Conservation (phyloP, 2,888 invertebrate genomes). For the Diarsia dahlii region DNA sequence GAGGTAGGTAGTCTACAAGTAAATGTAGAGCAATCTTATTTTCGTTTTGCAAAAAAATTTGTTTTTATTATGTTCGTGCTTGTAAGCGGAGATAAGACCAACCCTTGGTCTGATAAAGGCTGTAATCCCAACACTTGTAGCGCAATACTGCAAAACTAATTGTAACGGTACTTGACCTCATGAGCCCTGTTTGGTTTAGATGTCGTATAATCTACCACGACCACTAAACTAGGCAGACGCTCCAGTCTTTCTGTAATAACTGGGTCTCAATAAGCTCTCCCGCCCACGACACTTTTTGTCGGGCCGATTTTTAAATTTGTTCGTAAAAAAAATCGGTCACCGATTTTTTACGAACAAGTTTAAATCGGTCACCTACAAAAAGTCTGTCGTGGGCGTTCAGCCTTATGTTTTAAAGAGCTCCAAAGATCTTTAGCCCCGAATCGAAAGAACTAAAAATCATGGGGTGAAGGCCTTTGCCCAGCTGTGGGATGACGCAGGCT, state of each 20-base stretch:
- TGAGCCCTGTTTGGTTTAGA: not conserved
- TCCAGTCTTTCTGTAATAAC: not conserved
- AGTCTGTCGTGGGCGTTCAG: no score
- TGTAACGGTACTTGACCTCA: not conserved
- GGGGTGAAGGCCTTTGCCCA: not conserved
- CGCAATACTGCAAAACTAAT: not conserved
- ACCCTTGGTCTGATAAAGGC: not conserved
- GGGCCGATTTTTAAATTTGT: no score
- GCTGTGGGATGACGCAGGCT: not conserved
- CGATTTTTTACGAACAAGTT: no score
- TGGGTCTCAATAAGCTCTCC: no score
- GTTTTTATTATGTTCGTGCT: not conserved
- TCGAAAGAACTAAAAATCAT: not conserved
- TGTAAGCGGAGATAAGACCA: not conserved
- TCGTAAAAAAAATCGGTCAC: no score
- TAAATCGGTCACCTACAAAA: no score
- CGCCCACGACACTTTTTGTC: no score
- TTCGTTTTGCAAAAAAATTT: not conserved
- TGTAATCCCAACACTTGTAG: not conserved
- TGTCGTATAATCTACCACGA: no score
- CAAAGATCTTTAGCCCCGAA: not conserved
- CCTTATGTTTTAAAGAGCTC: not conserved
- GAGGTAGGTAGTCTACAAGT: slow-evolving; percentile 70
- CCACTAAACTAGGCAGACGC: no score
- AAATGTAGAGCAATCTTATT: not conserved